phyloP scores from a whole-genome alignment of 2,888 invertebrate species.

The Phanerotoma sp. region DNA sequence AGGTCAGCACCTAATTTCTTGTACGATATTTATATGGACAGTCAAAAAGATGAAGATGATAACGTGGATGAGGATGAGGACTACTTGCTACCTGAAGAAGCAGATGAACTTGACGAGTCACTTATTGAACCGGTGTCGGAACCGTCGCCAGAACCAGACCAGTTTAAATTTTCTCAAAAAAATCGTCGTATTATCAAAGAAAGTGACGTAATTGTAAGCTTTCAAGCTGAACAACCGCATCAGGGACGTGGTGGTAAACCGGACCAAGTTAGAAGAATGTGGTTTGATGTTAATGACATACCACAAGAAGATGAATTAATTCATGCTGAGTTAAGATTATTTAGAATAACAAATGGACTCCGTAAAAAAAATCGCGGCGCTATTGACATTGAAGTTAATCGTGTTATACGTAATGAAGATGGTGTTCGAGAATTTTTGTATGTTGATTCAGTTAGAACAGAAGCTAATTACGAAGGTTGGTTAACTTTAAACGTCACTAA shows the following conservation, averaged over 20 bases:
- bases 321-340: slow-evolving; percentile 80
- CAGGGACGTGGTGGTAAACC: slow-evolving; percentile 72
- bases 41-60: no score
- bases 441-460: not conserved
- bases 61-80: no score
- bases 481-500: not conserved
- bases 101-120: no score
- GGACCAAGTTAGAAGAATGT: slow-evolving; percentile 78
- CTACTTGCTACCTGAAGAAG: no score
- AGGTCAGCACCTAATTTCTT: no score
- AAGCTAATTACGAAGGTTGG: not conserved
- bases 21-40: no score
- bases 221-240: slow-evolving; percentile 63
- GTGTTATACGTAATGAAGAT: slow-evolving; percentile 63
- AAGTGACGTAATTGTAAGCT: slow-evolving; percentile 90
- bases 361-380: slow-evolving; percentile 48
- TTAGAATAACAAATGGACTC: slow-evolving; percentile 61
- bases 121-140: no score
- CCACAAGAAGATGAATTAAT: slow-evolving; percentile 75
- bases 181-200: slow-evolving; percentile 67
- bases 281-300: slow-evolving; percentile 86
- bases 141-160: slow-evolving; percentile 58
- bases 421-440: slow-evolving; percentile 68
- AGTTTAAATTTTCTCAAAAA: no score
- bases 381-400: slow-evolving; percentile 66